phyloP scores from a whole-genome alignment of 2,888 invertebrate genomes.

The Smittia aterrima region DNA sequence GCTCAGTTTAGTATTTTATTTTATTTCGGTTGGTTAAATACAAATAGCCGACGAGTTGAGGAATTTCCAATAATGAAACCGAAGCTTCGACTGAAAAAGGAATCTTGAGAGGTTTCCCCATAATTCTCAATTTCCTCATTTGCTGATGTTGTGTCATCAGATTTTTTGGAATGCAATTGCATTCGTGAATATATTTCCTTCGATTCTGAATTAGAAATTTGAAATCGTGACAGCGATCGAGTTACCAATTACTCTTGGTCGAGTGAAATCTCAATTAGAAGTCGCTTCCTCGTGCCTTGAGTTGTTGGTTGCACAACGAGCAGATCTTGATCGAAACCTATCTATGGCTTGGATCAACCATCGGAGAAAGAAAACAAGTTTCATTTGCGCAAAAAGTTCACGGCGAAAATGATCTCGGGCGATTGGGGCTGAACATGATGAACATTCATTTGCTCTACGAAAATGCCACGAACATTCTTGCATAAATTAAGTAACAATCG shows the following conservation, averaged over 20 bases:
- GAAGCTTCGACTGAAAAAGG: background rate
- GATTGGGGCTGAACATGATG: too few species aligned
- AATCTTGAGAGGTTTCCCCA: constrained; percentile 20
- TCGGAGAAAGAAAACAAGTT: too few species aligned
- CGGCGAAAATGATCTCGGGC: too few species aligned
- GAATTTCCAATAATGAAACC: constrained; percentile 4
- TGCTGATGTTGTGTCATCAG: constrained; percentile 10
- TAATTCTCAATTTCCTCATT: constrained; percentile 13
- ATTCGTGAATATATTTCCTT: background rate
- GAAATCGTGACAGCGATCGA: background rate
- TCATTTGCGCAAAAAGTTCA: background rate
- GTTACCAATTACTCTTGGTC: background rate
- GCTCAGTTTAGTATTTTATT: background rate
- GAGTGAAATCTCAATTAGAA: background rate
- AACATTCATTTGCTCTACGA: background rate
- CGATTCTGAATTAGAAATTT: too few species aligned
- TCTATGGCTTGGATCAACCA: too few species aligned
- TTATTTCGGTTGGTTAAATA: background rate
- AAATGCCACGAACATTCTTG: constrained; percentile 6
- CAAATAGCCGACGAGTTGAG: background rate
- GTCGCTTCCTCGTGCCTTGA: background rate
- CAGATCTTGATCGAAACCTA: background rate
- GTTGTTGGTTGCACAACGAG: background rate
- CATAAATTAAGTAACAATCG: constrained; percentile 15
- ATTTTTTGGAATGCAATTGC: constrained; percentile 12